Evolutionary conservation across 1,140 invertebrate genomes (phyloP).

Genomic region (Bombus sylvicola): DNA sequence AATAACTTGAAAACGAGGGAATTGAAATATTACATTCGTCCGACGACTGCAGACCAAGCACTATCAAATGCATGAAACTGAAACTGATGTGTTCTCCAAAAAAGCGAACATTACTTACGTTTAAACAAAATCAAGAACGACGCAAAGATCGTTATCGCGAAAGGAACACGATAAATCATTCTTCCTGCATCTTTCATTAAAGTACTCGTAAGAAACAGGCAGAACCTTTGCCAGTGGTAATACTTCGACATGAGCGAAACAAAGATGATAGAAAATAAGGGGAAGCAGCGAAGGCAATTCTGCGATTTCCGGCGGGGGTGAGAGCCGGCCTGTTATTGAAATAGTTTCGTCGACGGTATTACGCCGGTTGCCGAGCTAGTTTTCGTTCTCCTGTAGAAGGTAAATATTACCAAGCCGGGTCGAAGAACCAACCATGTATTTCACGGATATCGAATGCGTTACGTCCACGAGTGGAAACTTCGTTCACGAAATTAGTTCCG

Average conservation of each 20-base stretch:
- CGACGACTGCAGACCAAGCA: no score
- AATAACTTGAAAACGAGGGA: no score
- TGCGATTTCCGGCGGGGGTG: not conserved
- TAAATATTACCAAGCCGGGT: constrained; percentile 20
- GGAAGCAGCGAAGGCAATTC: not conserved
- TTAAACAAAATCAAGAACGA: not conserved
- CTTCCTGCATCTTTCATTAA: not conserved
- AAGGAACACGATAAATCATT: not conserved
- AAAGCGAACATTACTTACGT: no score
- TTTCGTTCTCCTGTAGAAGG: constrained; percentile 1
- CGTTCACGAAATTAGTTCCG: constrained; percentile 23
- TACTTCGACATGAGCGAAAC: not conserved
- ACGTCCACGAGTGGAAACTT: constrained; percentile 8
- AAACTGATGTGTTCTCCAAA: no score
- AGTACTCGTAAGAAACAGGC: not conserved
- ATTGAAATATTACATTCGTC: no score
- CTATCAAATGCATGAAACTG: no score
- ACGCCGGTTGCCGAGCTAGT: not conserved
- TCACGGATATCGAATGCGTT: not conserved
- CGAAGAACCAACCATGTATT: constrained; percentile 4
- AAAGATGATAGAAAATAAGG: constrained; percentile 26
- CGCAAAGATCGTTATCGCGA: not conserved
- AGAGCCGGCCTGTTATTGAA: constrained; percentile 51
- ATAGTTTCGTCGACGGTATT: constrained; percentile 57
- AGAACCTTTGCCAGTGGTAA: not conserved